Base-by-base conservation (phyloP, 1,140 invertebrate species). In the Drosophila melanica region DNA sequence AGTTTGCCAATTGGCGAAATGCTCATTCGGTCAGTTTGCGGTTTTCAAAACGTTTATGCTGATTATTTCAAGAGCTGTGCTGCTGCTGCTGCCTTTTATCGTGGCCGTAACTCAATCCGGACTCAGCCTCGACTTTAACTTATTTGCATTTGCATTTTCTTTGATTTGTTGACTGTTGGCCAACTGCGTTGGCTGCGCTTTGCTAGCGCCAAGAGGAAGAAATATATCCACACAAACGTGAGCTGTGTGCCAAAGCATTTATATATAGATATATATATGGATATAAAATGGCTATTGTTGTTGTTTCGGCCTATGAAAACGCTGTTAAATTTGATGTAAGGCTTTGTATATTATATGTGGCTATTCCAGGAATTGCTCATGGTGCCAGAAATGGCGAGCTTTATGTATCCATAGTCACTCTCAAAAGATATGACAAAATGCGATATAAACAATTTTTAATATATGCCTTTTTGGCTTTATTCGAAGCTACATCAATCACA, bases 31-130 rank as follows among this genome's bases (percentile, higher is more conserved):
- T 53, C 50, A 53, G 50, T 53, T 58, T 73, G 74, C 63, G 74
- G 74, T 76, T 76, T 42, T 58, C 20, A 63, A 69, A 77, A 74
- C 70, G 60, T 75, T 77, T 77, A 75, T 45, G 75, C 70, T 75
- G 75, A 78, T 78, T 78, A 75, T 75, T 77, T 73, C 10, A 42
- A 55, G 51, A 37, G 35, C n/a, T n/a, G 30, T 23, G 37, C 45
- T 55, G 33, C 27, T 23, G 37, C 45, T 55, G 33, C 27, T 53
- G 44, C 16, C 30, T 39, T 58, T 64, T 66, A 72, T 68, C 44
- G 57, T 63, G 14, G 27, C 45, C 27, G 51, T 55, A 69, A 63
- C 64, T 68, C 71, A 75, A 69, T 41, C 50, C 64, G 41, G 3
- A 53, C 11, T 67, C 20, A 20, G 47, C 42, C 41, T n/a, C 35